Base-by-base conservation (phyloP, 2,888 invertebrate species). In the Harpalus rufipes region DNA sequence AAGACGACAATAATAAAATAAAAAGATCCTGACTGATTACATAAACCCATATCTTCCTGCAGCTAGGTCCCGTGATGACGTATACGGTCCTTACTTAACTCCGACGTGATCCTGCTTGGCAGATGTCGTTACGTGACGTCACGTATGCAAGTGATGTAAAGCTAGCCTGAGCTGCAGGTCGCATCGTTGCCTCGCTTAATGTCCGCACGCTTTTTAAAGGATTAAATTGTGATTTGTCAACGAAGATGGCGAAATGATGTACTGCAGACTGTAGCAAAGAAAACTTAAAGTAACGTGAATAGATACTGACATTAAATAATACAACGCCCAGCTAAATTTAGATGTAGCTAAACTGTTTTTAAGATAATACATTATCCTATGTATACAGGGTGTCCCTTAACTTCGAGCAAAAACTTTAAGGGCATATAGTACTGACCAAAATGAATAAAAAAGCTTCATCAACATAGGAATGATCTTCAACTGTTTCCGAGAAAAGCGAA, bases 131-230 rank as follows among this genome's bases (percentile, higher is more conserved):
- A 68, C 68, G 68, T 68, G 68, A 68, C 68, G 68, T 68, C 68
- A 68, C 68, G 68, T 68, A 68, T 68, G 68, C 68, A 68, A 39
- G 39, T 68, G 68, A 68, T 68, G 68, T 68, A 68, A 32, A 68
- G 68, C 39, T 25, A n/a, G 32, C 39, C 39, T 39, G 39, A 68
- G 68, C 68, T 68, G 32, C 39, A 68, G 14, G 25, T 8, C 25
- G 63, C 25, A 25, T 25, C 63, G 25, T 59, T 12, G 44, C 44
- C 10, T 51, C 44, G 44, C 59, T 59, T 68, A 25, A 68, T 68
- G 68, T 68, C 68, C n/a, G 25, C 68, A 39, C 68, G 68, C n/a
- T 63, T 39, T 32, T 68, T 68, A 68, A 68, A 68, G 68, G 68
- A 32, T 68, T 68, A 68, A 68, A 68, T 68, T 68, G 68, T 39